Conservation (phyloP, 2,888 invertebrate genomes). For the Drosophila koepferae region DNA sequence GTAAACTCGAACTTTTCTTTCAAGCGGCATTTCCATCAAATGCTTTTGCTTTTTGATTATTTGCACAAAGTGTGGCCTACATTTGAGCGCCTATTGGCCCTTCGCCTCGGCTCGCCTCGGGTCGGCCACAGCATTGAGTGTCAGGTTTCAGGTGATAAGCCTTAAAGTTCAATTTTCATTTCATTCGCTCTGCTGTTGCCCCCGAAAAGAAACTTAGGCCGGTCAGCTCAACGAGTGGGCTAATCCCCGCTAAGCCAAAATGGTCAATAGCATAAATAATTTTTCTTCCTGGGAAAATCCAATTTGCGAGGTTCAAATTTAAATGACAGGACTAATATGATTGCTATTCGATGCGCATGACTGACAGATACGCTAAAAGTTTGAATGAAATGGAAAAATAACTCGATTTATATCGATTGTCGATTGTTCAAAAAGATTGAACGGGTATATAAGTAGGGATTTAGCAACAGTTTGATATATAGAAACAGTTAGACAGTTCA, state of each 20-base stretch:
- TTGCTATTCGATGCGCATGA: neutral
- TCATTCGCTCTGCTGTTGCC: constrained; percentile 18
- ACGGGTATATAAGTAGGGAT: no score
- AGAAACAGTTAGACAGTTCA: no score
- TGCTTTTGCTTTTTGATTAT: constrained; percentile 28
- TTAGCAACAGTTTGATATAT: no score
- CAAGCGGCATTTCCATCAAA: constrained; percentile 24
- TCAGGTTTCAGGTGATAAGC: constrained; percentile 37
- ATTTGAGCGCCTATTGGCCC: constrained; percentile 43
- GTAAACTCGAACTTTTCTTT: constrained; percentile 9
- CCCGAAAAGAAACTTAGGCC: constrained; percentile 8
- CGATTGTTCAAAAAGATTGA: no score
- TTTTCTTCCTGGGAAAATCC: constrained; percentile 57
- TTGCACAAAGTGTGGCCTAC: constrained; percentile 58
- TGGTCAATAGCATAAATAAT: constrained; percentile 41
- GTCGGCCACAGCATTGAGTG: neutral
- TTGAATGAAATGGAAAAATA: neutral
- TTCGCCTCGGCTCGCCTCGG: neutral
- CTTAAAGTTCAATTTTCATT: constrained; percentile 35
- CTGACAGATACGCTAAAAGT: neutral
- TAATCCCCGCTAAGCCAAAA: constrained; percentile 73
- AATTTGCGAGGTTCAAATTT: constrained; percentile 69
- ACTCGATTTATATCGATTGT: no score
- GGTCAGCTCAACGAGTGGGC: constrained; percentile 37
- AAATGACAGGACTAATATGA: constrained; percentile 40